These are phyloP conservation scores for Drosophila meridionalis DNA, from an alignment of 2,888 invertebrate genomes.

Conservation along the genomic window DNA sequence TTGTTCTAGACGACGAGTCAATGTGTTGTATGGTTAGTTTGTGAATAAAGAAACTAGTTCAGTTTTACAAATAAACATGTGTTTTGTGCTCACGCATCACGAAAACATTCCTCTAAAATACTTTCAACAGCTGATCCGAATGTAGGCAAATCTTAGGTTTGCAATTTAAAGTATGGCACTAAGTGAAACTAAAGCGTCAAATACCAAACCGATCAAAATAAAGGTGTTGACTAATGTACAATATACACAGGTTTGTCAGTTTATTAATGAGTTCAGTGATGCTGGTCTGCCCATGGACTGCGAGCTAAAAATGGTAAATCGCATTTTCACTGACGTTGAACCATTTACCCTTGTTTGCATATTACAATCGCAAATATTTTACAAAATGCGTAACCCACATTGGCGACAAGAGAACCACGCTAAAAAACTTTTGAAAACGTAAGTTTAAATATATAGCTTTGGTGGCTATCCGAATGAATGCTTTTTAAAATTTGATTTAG, in stretches of 20 bases:
- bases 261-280: constrained; percentile 86
- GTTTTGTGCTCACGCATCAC: not conserved
- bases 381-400: constrained; percentile 88
- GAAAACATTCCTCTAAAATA: not conserved
- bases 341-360: constrained; percentile 89
- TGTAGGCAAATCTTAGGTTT: constrained; percentile 3
- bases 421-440: constrained; percentile 85
- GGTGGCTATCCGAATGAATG: not conserved
- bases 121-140: not conserved
- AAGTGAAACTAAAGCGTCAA: not conserved
- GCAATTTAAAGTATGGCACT: constrained; percentile 30
- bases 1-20: too few relatives aligned
- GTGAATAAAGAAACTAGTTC: constrained; percentile 7
- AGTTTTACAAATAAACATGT: not conserved
- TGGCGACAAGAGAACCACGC: constrained; percentile 87
- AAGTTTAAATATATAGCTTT: constrained; percentile 17
- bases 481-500: constrained; percentile 37
- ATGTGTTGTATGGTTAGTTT: too few relatives aligned
- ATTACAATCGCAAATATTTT: constrained; percentile 88
- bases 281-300: constrained; percentile 87
- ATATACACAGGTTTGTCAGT: constrained; percentile 79
- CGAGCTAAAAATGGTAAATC: constrained; percentile 87
- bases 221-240: constrained; percentile 68
- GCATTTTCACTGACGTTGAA: constrained; percentile 86
- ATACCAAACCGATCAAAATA: constrained; percentile 31